A percentile compares a stretch with the other conserved stretches of the same genome.
Evolutionary conservation across 2,888 invertebrate genomes (phyloP).

Genomic region (Troilus luridus): DNA sequence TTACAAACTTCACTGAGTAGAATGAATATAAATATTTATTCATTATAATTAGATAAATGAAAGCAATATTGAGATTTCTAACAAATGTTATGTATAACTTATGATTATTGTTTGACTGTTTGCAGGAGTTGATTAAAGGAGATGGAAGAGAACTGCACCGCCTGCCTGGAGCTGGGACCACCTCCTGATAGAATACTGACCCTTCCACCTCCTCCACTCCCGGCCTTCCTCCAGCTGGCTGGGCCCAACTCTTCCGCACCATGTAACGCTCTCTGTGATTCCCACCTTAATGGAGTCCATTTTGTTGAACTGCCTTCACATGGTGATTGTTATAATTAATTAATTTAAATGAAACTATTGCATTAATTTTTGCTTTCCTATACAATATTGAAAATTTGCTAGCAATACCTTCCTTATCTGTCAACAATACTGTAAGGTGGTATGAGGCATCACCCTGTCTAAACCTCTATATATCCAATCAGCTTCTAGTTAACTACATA

Average conservation of each 20-base stretch:
- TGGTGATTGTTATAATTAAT: slow-evolving; percentile 70
- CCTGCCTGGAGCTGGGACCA: slow-evolving; percentile 75
- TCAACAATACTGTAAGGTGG: too few relatives aligned
- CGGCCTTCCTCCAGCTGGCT: slow-evolving; percentile 77
- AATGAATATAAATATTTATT: too few relatives aligned
- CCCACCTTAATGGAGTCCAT: slow-evolving; percentile 76
- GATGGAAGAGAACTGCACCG: slow-evolving; percentile 68
- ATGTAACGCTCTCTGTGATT: slow-evolving; percentile 68
- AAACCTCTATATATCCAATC: too few relatives aligned
- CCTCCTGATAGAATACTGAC: slow-evolving; percentile 87
- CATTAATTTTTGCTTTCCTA: not conserved
- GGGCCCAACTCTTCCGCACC: slow-evolving; percentile 67
- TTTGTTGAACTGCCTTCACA: slow-evolving; percentile 85
- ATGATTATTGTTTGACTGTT: not conserved
- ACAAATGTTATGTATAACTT: not conserved
- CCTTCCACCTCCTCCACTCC: slow-evolving; percentile 89
- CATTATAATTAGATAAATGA: too few relatives aligned
- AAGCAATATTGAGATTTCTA: not conserved
- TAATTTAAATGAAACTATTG: not conserved
- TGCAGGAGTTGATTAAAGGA: slow-evolving; percentile 15
- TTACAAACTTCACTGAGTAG: too few relatives aligned
- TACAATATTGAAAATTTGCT: not conserved
- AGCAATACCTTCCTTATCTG: too few relatives aligned
- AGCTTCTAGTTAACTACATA: too few relatives aligned
- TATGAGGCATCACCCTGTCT: too few relatives aligned